These are phyloP conservation scores for Bursaphelenchus okinawaensis DNA, from an alignment of 2,888 invertebrate species.

Conservation along the genomic window DNA sequence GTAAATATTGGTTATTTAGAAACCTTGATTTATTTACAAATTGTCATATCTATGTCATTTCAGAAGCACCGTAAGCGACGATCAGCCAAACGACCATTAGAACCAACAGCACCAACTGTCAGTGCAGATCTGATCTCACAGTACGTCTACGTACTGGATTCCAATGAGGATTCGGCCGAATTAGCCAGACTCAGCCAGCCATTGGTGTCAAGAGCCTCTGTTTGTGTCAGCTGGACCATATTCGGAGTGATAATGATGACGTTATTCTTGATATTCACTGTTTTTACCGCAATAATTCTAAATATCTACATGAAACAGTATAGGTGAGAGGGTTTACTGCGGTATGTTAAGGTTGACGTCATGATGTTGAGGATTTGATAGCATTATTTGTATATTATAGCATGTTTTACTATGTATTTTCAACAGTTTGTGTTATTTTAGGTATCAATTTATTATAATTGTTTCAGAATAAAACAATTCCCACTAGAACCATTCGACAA, in stretches of 20 bases:
- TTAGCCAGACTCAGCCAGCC: neutral
- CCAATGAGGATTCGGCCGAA: slow-evolving; percentile 14
- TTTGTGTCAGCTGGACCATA: slow-evolving; percentile 24
- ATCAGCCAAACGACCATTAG: neutral
- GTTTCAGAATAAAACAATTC: neutral
- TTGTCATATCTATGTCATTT: neutral
- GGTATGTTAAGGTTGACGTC: neutral
- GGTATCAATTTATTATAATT: neutral
- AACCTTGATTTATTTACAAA: too few relatives aligned
- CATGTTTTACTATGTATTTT: neutral
- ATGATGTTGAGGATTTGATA: too few relatives aligned
- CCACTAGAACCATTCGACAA: neutral
- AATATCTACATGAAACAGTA: slow-evolving; percentile 14
- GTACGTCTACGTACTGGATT: slow-evolving; percentile 54
- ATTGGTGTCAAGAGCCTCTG: slow-evolving; percentile 4
- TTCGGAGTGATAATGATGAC: slow-evolving; percentile 17
- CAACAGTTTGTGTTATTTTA: neutral
- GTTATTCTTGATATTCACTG: slow-evolving; percentile 18
- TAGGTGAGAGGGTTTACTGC: slow-evolving; percentile 13
- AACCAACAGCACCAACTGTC: slow-evolving; percentile 15
- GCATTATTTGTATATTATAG: too few relatives aligned
- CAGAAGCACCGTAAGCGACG: neutral
- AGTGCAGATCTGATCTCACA: slow-evolving; percentile 55
- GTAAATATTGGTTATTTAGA: too few relatives aligned
- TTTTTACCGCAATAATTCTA: slow-evolving; percentile 18